Conservation (phyloP, 2,888 invertebrate species). For the Sesamia inferens region DNA sequence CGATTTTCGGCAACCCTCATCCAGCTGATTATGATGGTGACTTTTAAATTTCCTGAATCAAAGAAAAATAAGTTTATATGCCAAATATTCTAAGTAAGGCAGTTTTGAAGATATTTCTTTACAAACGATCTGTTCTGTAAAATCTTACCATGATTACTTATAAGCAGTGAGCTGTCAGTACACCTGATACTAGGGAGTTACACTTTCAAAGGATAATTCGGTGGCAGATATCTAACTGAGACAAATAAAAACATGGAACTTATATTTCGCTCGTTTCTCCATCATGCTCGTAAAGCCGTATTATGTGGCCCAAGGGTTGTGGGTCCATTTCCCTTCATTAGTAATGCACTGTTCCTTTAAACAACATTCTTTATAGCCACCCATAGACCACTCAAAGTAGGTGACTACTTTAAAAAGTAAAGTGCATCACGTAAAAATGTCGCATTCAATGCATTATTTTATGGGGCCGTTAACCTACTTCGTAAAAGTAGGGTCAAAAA, state of each 20-base stretch:
- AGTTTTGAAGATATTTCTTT: background rate
- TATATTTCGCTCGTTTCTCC: conserved; percentile 3
- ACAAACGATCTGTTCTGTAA: too few relatives aligned
- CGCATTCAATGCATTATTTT: conserved; percentile 42
- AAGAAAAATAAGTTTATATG: background rate
- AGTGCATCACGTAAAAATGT: conserved; percentile 27
- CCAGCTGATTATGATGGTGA: too few relatives aligned
- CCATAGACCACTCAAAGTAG: conserved; percentile 25
- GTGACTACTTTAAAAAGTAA: conserved; percentile 24
- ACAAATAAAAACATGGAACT: background rate
- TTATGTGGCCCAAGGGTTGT: conserved; percentile 22
- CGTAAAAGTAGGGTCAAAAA: background rate
- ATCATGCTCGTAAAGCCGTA: conserved; percentile 41
- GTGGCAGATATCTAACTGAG: background rate
- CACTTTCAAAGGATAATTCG: background rate
- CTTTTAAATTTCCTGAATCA: background rate
- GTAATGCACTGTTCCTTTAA: conserved; percentile 50
- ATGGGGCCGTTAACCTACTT: conserved; percentile 19
- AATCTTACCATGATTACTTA: background rate
- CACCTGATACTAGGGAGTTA: too few relatives aligned
- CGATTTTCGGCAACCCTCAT: too few relatives aligned
- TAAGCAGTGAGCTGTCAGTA: background rate
- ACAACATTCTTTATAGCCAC: conserved; percentile 39
- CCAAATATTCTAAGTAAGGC: background rate
- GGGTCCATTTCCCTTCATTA: conserved; percentile 42